Conservation (phyloP, 2,113 vertebrate species). For the Microtus richardsoni region DNA sequence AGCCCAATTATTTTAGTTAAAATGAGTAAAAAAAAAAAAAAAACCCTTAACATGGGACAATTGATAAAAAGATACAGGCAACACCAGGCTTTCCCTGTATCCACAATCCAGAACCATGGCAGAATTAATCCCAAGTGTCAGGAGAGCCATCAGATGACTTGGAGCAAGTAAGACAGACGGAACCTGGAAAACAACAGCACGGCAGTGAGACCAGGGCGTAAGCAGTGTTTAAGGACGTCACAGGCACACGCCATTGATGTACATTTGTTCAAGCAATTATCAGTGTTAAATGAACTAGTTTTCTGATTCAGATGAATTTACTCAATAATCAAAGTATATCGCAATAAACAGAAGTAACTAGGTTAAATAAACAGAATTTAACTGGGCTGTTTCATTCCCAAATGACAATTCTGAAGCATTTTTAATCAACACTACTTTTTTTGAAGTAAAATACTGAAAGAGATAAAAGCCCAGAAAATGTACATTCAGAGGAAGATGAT, state of each 20-base stretch:
- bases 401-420: conserved; percentile 30
- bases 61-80: conserved; percentile 94
- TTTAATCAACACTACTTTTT: conserved; percentile 35
- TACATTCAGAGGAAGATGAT: conserved; percentile 19
- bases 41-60: not conserved
- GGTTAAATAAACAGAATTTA: not conserved
- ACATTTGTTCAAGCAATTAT: conserved; percentile 5
- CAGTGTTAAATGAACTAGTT: not conserved
- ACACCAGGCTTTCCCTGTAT: conserved; percentile 95
- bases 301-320: not conserved
- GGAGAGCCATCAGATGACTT: conserved; percentile 96
- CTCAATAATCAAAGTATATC: not conserved
- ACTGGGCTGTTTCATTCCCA: conserved; percentile 36
- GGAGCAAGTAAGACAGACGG: conserved; percentile 98
- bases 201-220: not conserved
- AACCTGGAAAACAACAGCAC: conserved; percentile 87
- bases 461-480: conserved; percentile 36
- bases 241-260: not conserved
- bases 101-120: conserved; percentile 98
- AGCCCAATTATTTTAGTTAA: not conserved
- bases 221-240: not conserved
- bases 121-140: conserved; percentile 97
- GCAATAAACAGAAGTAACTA: conserved; percentile 9
- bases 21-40: not conserved
- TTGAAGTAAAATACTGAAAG: not conserved